phyloP scores from a whole-genome alignment of 2,113 vertebrate species.

The Pteronura brasiliensis region DNA sequence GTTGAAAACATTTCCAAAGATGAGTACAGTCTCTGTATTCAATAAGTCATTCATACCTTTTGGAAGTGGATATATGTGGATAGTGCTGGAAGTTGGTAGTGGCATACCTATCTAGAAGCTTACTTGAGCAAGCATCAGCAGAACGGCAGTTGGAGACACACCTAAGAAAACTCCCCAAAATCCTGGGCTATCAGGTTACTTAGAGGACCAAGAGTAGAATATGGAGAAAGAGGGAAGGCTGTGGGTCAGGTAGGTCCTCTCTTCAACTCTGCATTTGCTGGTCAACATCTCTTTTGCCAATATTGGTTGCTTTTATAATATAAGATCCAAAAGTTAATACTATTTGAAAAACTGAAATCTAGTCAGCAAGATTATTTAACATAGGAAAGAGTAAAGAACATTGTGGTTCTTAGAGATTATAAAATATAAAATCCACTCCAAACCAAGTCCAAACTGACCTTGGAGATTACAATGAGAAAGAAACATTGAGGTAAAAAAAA shows the following conservation, averaged over 20 bases:
- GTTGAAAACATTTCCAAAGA: not conserved
- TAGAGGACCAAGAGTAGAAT: not conserved
- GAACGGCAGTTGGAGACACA: not conserved
- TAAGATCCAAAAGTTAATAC: not conserved
- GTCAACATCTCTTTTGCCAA: not conserved
- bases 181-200: too few species aligned
- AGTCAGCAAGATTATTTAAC: not conserved
- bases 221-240: not conserved
- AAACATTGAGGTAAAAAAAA: not conserved
- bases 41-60: not conserved
- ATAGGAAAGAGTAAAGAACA: not conserved
- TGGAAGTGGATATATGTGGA: not conserved
- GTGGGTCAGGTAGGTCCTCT: not conserved
- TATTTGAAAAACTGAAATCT: not conserved
- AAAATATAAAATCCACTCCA: not conserved
- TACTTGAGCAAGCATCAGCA: not conserved
- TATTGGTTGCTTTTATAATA: not conserved
- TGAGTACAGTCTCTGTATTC: not conserved
- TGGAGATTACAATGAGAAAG: not conserved
- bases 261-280: not conserved
- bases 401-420: not conserved
- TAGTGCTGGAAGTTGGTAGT: not conserved
- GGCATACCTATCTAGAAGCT: not conserved
- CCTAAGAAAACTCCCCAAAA: not conserved
- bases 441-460: not conserved